These are phyloP conservation scores for Adela reaumurella DNA, from an alignment of 2,888 invertebrate genomes.

Conservation along the genomic window DNA sequence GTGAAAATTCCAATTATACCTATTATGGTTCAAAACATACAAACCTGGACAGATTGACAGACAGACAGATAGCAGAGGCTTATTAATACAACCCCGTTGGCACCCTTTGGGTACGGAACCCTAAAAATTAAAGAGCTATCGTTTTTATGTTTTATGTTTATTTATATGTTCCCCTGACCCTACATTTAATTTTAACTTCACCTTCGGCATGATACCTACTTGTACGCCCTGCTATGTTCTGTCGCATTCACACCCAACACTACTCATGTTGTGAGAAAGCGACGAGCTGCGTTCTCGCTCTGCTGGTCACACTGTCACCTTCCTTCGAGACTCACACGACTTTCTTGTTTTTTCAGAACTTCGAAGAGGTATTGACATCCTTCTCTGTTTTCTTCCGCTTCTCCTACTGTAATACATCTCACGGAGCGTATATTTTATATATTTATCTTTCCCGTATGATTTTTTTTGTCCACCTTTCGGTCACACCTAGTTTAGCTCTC, in stretches of 20 bases:
- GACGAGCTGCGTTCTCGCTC: too few relatives aligned
- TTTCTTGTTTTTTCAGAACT: constrained; percentile 60
- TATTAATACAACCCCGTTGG: too few relatives aligned
- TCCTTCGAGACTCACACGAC: constrained; percentile 38
- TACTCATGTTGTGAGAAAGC: too few relatives aligned
- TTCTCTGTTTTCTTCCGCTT: constrained; percentile 32
- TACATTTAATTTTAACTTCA: neutral
- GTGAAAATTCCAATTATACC: too few relatives aligned
- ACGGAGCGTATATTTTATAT: neutral
- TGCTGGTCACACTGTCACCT: constrained; percentile 30
- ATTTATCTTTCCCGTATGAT: neutral
- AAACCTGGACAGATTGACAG: too few relatives aligned
- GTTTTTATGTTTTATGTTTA: too few relatives aligned
- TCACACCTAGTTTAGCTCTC: neutral
- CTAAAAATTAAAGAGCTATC: too few relatives aligned
- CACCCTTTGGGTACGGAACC: too few relatives aligned
- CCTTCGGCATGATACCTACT: neutral
- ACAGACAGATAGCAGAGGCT: too few relatives aligned
- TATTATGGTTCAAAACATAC: too few relatives aligned
- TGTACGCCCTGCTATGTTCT: neutral
- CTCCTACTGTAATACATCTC: constrained; percentile 13
- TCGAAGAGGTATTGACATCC: constrained; percentile 57
- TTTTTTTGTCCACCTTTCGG: too few relatives aligned
- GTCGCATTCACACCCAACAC: neutral
- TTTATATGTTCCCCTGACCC: constrained; percentile 3